Conservation (phyloP, 2,113 vertebrate genomes). For the Psittacula cyanocephala region DNA sequence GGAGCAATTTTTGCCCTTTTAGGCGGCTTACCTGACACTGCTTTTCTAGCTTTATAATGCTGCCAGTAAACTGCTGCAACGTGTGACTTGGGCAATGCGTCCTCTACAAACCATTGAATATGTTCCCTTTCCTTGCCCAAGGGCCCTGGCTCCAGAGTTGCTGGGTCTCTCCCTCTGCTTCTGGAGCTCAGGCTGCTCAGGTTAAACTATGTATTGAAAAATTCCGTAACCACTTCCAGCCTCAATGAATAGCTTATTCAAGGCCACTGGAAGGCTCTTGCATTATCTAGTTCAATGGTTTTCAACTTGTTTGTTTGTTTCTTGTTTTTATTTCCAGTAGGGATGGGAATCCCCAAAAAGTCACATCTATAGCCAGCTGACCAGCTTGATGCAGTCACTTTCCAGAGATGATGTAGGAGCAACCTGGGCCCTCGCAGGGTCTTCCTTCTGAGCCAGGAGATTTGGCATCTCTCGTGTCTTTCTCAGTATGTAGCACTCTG, state of each 20-base stretch:
- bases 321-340: neutral
- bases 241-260: conserved; percentile 54
- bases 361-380: neutral
- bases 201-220: conserved; percentile 48
- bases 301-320: neutral
- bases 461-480: neutral
- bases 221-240: conserved; percentile 35
- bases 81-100: neutral
- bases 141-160: neutral
- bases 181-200: conserved; percentile 26
- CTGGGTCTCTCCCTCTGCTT: conserved; percentile 26
- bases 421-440: neutral
- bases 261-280: conserved; percentile 28
- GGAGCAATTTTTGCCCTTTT: neutral
- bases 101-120: neutral
- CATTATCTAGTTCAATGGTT: conserved; percentile 6
- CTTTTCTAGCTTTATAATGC: neutral
- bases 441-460: neutral
- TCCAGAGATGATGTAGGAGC: neutral
- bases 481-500: neutral
- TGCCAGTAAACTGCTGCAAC: neutral
- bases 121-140: conserved; percentile 1
- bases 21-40: conserved; percentile 15
- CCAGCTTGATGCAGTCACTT: neutral
- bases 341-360: neutral